Evolutionary conservation across 2,888 invertebrate genomes (phyloP).

Genomic region (Drosophila villosipedis): DNA sequence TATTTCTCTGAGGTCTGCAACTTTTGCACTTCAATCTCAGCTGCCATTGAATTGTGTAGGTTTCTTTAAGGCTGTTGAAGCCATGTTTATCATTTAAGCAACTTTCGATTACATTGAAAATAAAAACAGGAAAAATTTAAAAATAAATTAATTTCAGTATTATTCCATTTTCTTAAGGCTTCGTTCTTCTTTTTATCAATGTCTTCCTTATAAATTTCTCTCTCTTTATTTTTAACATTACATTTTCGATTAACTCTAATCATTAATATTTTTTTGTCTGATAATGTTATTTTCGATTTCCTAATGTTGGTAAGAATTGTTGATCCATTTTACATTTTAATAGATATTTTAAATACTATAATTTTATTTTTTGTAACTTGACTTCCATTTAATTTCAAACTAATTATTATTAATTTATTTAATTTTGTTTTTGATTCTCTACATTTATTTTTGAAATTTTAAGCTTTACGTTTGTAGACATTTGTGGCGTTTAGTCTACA

Average conservation of each 20-base stretch:
- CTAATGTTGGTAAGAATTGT: no score
- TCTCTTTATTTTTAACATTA: background rate
- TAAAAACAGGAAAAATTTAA: background rate
- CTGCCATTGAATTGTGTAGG: slow-evolving; percentile 8
- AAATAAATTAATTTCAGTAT: background rate
- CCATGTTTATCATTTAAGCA: slow-evolving; percentile 16
- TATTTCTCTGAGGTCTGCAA: slow-evolving; percentile 22
- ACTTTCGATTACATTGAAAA: slow-evolving; percentile 18
- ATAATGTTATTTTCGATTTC: no score
- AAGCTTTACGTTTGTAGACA: fast-evolving
- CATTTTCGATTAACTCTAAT: background rate
- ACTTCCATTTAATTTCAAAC: background rate
- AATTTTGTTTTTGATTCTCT: background rate
- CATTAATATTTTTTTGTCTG: background rate
- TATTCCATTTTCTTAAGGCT: background rate
- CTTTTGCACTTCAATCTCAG: slow-evolving; percentile 24
- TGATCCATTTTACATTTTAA: background rate
- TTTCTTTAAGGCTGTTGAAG: background rate
- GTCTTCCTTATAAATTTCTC: no score
- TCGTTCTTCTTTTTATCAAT: background rate
- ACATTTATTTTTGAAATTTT: background rate
- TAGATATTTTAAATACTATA: background rate
- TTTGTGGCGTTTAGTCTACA: background rate
- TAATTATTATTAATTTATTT: background rate
- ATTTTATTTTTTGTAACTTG: background rate